phyloP scores from a whole-genome alignment of 1,140 invertebrate genomes.

The Euwallacea similis region DNA sequence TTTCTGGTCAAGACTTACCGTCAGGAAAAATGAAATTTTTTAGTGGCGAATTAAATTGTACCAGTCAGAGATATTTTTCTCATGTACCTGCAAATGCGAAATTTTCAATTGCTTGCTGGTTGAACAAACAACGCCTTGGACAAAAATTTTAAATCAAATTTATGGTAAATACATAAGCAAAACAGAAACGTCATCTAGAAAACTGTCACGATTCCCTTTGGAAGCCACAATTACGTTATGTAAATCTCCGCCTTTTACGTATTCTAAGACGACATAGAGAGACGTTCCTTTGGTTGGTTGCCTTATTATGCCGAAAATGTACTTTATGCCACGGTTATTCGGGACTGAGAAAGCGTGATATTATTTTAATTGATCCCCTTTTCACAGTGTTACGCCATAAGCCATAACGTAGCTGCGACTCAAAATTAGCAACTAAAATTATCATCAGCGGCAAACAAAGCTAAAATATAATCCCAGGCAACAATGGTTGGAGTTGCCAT shows the following conservation, averaged over 20 bases:
- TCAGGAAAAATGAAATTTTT: too few species aligned
- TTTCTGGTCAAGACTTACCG: too few species aligned
- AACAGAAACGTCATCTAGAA: not conserved
- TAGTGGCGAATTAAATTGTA: too few species aligned
- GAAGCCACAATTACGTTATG: slow-evolving; percentile 1
- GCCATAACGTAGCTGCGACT: too few species aligned
- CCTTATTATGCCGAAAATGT: not conserved
- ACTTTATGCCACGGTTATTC: too few species aligned
- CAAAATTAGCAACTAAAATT: not conserved
- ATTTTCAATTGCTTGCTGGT: not conserved
- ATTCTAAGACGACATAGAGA: not conserved
- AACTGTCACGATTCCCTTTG: not conserved
- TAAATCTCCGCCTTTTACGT: not conserved
- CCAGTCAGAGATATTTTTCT: too few species aligned
- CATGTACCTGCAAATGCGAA: too few species aligned
- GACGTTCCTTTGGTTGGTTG: not conserved
- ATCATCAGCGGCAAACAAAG: not conserved
- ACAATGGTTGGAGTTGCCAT: not conserved
- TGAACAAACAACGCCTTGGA: not conserved
- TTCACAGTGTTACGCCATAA: too few species aligned
- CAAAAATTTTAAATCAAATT: not conserved
- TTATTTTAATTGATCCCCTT: too few species aligned
- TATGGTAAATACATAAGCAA: slow-evolving; percentile 6
- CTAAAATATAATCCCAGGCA: not conserved
- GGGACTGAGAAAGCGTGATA: too few species aligned